Conservation (phyloP, 2,888 invertebrate genomes). For the Octonoba sinensis region DNA sequence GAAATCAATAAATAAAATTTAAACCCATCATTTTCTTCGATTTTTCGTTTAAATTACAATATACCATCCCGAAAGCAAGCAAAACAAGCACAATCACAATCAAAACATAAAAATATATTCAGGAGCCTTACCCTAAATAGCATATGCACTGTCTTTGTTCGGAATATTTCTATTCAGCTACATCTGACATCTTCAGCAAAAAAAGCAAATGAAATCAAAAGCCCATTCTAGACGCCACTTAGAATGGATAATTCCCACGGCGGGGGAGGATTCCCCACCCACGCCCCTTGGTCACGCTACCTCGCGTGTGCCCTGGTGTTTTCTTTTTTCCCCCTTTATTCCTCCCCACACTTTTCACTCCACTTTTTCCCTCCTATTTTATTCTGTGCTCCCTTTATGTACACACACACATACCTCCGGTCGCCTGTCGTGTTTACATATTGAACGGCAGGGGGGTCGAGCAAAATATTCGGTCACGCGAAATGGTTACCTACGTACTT, state of each 20-base stretch:
- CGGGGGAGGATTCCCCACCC: slow-evolving; percentile 27
- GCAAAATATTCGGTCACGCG: slow-evolving; percentile 46
- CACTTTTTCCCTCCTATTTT: not conserved
- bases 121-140: too few species aligned
- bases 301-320: slow-evolving; percentile 39
- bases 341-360: not conserved
- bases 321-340: slow-evolving; percentile 26
- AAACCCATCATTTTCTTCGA: too few species aligned
- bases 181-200: slow-evolving; percentile 56
- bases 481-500: slow-evolving; percentile 11
- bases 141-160: too few species aligned
- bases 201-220: slow-evolving; percentile 60
- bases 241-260: slow-evolving; percentile 53
- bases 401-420: too few species aligned
- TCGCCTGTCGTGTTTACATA: slow-evolving; percentile 51
- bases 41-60: too few species aligned
- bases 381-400: slow-evolving; percentile 8
- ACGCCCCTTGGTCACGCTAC: slow-evolving; percentile 51
- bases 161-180: too few species aligned
- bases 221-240: slow-evolving; percentile 47
- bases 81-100: too few species aligned
- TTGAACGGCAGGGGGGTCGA: slow-evolving; percentile 41
- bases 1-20: too few species aligned
- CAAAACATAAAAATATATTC: too few species aligned
- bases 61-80: too few species aligned